These are phyloP conservation scores for Lepidocolaptes lacrymiger DNA, from an alignment of 2,797 vertebrate species.

Conservation along the genomic window DNA sequence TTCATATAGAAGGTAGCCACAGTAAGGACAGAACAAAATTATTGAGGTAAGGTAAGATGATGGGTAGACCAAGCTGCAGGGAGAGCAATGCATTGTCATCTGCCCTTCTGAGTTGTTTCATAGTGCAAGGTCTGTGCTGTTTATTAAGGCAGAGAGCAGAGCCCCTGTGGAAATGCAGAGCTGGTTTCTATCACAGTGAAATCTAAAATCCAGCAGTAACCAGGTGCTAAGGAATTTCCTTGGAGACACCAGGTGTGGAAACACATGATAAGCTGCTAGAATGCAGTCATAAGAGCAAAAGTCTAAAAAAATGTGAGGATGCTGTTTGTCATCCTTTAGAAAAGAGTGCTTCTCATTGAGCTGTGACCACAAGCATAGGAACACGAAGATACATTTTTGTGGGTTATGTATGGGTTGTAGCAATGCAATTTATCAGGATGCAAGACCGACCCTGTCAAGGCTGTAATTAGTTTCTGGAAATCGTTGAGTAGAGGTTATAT, in stretches of 20 bases:
- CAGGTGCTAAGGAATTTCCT: conserved; percentile 30
- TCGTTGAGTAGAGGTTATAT: not conserved
- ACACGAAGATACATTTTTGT: not conserved
- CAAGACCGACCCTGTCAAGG: not conserved
- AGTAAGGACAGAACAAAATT: not conserved
- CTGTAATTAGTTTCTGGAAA: conserved; percentile 30
- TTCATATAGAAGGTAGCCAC: not conserved
- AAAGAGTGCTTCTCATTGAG: not conserved
- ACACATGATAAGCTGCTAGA: conserved; percentile 5
- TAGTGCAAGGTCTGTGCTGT: not conserved
- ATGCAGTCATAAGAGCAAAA: not conserved
- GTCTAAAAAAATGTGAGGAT: not conserved
- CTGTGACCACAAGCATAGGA: not conserved
- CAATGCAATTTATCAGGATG: not conserved
- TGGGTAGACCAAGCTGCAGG: not conserved
- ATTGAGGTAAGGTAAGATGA: not conserved
- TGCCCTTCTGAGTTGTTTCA: not conserved
- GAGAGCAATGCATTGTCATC: not conserved
- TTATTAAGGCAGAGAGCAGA: conserved; percentile 11
- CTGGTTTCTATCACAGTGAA: not conserved
- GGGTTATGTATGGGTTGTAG: not conserved
- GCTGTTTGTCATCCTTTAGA: not conserved
- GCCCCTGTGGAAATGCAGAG: conserved; percentile 1
- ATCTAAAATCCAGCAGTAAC: conserved; percentile 13
- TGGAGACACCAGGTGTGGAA: conserved; percentile 5